These are phyloP conservation scores for Lucilia cuprina DNA, from an alignment of 1,140 invertebrate species.

Conservation along the genomic window DNA sequence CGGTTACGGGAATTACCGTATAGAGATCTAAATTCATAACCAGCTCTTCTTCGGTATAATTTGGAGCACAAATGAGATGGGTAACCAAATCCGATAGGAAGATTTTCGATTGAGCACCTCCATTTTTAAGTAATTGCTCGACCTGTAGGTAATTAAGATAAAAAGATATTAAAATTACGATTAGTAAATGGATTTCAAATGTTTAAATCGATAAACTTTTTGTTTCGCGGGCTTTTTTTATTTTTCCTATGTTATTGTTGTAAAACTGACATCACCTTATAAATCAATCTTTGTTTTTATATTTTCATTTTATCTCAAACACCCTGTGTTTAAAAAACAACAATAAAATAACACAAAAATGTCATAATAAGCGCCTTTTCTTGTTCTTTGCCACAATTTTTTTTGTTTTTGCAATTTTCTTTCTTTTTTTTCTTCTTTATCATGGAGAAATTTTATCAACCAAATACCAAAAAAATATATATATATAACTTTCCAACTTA, in stretches of 20 bases:
- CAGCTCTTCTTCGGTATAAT: constrained; percentile 77
- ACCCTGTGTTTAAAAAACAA: neutral
- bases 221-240: no score
- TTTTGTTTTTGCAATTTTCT: neutral
- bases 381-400: neutral
- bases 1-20: constrained; percentile 81
- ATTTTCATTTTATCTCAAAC: neutral
- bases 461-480: neutral
- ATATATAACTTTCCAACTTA: constrained; percentile 40
- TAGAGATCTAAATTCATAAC: constrained; percentile 85
- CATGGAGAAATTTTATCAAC: neutral
- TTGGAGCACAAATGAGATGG: constrained; percentile 81
- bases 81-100: constrained; percentile 84
- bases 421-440: neutral
- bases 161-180: no score
- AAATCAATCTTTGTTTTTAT: no score
- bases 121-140: constrained; percentile 73
- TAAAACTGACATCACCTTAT: no score
- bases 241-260: no score
- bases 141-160: constrained; percentile 65
- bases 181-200: no score
- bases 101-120: constrained; percentile 77
- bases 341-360: neutral
- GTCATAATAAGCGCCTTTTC: constrained; percentile 17
- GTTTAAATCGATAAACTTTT: no score